These are phyloP conservation scores for Antrozous pallidus DNA, from an alignment of 2,797 vertebrate genomes.

Conservation along the genomic window DNA sequence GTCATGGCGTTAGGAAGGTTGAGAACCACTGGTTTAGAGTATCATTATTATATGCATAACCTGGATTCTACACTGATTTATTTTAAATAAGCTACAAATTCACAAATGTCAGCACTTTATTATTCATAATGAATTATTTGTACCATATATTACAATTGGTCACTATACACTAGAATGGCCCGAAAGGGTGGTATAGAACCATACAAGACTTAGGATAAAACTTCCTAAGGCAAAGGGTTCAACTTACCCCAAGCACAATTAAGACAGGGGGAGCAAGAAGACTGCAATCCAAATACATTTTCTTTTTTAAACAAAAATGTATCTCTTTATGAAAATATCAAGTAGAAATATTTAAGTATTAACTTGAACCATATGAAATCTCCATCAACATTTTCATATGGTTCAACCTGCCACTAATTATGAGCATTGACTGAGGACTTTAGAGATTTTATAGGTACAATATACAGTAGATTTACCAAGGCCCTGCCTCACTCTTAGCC, in stretches of 20 bases:
- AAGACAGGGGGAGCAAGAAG: not conserved
- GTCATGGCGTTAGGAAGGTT: too few relatives aligned
- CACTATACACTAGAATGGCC: not conserved
- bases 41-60: not conserved
- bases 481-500: conserved; percentile 25
- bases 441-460: conserved; percentile 34
- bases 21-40: not conserved
- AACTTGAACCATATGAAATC: conserved; percentile 46
- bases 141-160: not conserved
- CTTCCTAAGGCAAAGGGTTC: not conserved
- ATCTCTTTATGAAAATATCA: conserved; percentile 46
- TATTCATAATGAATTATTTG: not conserved
- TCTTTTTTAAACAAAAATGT: conserved; percentile 15
- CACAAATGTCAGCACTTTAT: not conserved
- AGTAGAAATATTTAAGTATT: conserved; percentile 49
- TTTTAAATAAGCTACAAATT: conserved; percentile 31
- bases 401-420: conserved; percentile 44
- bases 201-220: not conserved
- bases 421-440: conserved; percentile 38
- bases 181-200: not conserved
- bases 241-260: not conserved
- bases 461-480: conserved; percentile 40
- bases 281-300: not conserved
- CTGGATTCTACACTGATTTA: not conserved
- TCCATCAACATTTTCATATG: conserved; percentile 37